A percentile compares a stretch with the other conserved stretches of the same genome.
Evolutionary conservation across 2,888 invertebrate genomes (phyloP).

Genomic region (Macrophya annulata): DNA sequence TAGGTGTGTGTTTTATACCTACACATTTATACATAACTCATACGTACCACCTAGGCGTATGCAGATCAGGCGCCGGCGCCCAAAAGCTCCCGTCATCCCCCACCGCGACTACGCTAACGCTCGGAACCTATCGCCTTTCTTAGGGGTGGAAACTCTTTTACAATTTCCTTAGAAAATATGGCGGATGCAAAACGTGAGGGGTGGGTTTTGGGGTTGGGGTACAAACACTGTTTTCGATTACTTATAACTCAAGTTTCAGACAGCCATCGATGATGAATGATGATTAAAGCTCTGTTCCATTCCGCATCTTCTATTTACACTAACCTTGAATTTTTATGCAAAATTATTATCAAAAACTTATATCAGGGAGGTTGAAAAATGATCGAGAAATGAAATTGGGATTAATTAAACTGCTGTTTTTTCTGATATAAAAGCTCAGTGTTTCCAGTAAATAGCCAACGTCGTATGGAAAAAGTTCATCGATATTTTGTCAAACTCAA

Average conservation of each 20-base stretch:
- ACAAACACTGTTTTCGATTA: background rate
- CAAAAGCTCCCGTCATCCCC: conserved; percentile 8
- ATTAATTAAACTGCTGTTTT: too few species aligned
- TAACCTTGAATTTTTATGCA: background rate
- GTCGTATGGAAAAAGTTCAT: too few species aligned
- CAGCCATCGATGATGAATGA: too few species aligned
- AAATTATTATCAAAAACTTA: too few species aligned
- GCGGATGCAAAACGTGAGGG: conserved; percentile 19
- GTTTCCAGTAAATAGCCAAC: too few species aligned
- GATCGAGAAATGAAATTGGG: too few species aligned
- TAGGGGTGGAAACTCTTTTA: conserved; percentile 36
- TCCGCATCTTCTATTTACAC: background rate
- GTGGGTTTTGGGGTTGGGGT: background rate
- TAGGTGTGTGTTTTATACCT: background rate
- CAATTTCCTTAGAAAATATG: conserved; percentile 27
- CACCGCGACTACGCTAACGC: background rate
- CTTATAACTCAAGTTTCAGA: background rate
- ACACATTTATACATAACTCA: background rate
- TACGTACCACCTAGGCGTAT: conserved; percentile 26
- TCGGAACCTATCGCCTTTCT: conserved; percentile 12
- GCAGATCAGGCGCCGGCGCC: conserved; percentile 53
- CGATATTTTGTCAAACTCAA: too few species aligned
- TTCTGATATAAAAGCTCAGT: too few species aligned
- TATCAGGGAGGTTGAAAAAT: too few species aligned
- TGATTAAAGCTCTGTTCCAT: too few species aligned